phyloP scores from a whole-genome alignment of 2,113 vertebrate species.

The Amazona guildingii region DNA sequence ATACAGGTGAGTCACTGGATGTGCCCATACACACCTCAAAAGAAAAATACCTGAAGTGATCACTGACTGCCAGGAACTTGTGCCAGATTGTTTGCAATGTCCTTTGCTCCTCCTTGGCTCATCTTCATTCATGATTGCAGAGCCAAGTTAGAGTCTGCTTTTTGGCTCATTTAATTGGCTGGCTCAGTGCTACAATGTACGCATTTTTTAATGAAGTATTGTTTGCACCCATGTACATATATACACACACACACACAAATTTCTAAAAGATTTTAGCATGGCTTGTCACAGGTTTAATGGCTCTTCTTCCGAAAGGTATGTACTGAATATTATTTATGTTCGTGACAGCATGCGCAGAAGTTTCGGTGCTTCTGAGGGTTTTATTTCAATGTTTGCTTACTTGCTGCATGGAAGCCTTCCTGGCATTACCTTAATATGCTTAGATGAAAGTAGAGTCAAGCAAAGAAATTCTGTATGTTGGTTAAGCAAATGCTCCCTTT shows the following conservation, averaged over 20 bases:
- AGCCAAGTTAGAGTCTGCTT: slow-evolving; percentile 50
- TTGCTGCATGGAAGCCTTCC: background rate
- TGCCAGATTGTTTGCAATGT: slow-evolving; percentile 52
- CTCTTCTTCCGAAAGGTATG: background rate
- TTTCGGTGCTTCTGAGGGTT: background rate
- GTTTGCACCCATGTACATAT: background rate
- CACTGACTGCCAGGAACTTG: slow-evolving; percentile 44
- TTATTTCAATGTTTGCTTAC: background rate
- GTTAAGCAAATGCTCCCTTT: background rate
- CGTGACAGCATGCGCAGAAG: background rate
- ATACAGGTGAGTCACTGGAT: slow-evolving; percentile 69
- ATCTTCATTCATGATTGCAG: slow-evolving; percentile 14
- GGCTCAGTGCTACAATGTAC: background rate
- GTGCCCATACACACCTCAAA: slow-evolving; percentile 65
- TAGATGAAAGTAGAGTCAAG: background rate
- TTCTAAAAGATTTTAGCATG: background rate
- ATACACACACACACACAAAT: background rate
- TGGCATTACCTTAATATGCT: background rate
- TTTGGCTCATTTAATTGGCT: slow-evolving; percentile 30
- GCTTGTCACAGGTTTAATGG: background rate
- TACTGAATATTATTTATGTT: background rate
- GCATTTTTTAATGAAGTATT: background rate
- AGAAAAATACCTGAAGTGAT: slow-evolving; percentile 60
- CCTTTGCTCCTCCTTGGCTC: slow-evolving; percentile 67
- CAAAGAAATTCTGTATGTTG: background rate